Evolutionary conservation across 1,140 invertebrate genomes (phyloP), one percentile per base, ranked within the genome.

Genomic region (Aradophagus sp.): DNA sequence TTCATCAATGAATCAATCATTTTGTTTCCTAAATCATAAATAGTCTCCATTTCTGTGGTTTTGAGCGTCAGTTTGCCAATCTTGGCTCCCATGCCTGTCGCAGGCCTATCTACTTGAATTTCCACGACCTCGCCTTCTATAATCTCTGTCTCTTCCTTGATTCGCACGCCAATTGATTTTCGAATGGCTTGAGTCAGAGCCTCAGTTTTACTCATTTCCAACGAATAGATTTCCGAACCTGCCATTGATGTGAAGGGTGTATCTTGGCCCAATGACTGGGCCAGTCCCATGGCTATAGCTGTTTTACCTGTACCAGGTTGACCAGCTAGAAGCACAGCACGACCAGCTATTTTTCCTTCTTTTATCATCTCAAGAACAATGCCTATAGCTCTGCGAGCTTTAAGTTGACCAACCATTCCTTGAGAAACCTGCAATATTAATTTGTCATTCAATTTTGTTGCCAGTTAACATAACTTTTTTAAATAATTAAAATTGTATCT

Each of bases 151-250:
- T 99, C 97, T 84, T 99, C 97, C 82, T 99, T 99, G 50, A 99
- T 99, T 81, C 97, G 88, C 6, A 99, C 95, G 32, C 97, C 97
- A 78, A 99, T 99, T 11, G 97, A 98, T 80, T 98, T 98, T 62
- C 98, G 89, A 56, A 99, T 96, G 0, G 97, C 94, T 84, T 99
- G 98, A 5, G 96, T 99, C 0, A 99, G 84, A 5, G 97, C 97
- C 87, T 99, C 98, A 0, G 98, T 99, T 87, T 99, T 99, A 79
- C 96, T 96, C 95, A 99, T 98, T 86, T 99, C 98, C 56, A 99
- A 82, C 0, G 97, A 99, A 83, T 97, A 99, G 50, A 99, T 98
- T 87, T 99, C 98, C 14, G 96, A 98, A 10, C 96, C 98, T 58
- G 96, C 94, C 90, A 99, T 99, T 47, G 95, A 95, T 1, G 97